Evolutionary conservation across 2,888 invertebrate genomes (phyloP).

Genomic region (Rhamphomyia laevipes): DNA sequence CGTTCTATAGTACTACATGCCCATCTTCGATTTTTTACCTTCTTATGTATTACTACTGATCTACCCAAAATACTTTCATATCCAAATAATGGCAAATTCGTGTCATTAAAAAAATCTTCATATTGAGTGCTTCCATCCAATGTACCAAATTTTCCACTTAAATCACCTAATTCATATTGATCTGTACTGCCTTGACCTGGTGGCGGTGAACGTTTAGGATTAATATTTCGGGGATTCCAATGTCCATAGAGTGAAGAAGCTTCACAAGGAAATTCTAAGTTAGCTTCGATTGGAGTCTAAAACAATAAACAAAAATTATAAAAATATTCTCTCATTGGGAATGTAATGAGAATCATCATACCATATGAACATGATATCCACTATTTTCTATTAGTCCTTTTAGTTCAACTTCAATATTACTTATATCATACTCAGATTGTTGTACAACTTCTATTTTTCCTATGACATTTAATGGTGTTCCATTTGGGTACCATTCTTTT

Average conservation of each 20-base stretch:
- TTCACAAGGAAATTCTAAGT: slow-evolving; percentile 80
- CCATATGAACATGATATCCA: slow-evolving; percentile 74
- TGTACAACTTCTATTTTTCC: slow-evolving; percentile 75
- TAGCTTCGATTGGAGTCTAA: slow-evolving; percentile 70
- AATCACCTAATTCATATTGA: slow-evolving; percentile 75
- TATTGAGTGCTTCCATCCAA: slow-evolving; percentile 52
- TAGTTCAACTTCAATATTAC: slow-evolving; percentile 63
- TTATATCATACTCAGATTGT: slow-evolving; percentile 74
- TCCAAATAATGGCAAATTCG: slow-evolving; percentile 70
- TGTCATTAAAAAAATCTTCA: slow-evolving; percentile 58
- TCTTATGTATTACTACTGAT: slow-evolving; percentile 74
- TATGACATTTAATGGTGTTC: slow-evolving; percentile 47
- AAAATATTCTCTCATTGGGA: neutral
- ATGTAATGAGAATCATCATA: slow-evolving; percentile 31
- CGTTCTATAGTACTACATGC: slow-evolving; percentile 76
- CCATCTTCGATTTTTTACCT: slow-evolving; percentile 54
- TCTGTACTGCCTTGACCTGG: slow-evolving; percentile 61
- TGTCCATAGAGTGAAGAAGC: slow-evolving; percentile 68
- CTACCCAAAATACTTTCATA: slow-evolving; percentile 70
- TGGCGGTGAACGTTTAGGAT: slow-evolving; percentile 48
- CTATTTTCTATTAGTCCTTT: slow-evolving; percentile 56
- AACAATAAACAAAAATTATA: slow-evolving; percentile 14
- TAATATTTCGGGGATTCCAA: slow-evolving; percentile 73
- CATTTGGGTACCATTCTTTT: slow-evolving; percentile 81
- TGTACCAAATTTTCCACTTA: slow-evolving; percentile 76